Conservation (phyloP, 92 coral and sea anemone genomes). For the Porites divaricata region DNA sequence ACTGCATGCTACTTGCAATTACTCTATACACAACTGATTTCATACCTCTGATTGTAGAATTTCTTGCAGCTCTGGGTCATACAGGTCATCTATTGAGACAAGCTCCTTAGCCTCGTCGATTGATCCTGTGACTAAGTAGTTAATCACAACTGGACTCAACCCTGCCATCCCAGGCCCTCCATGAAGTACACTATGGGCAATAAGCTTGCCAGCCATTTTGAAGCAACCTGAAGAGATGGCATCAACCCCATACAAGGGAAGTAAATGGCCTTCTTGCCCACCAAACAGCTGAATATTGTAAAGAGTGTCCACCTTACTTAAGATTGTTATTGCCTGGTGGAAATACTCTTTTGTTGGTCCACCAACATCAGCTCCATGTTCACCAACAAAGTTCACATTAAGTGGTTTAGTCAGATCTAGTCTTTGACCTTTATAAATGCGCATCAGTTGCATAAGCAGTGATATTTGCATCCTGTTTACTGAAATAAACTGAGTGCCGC, state of each 20-base stretch:
- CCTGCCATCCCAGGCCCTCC: no score
- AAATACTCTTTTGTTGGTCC: constrained; percentile 71
- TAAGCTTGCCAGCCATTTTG: constrained; percentile 43
- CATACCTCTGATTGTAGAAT: constrained; percentile 50
- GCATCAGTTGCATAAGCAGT: constrained; percentile 54
- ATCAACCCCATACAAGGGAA: constrained; percentile 71
- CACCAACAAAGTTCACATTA: constrained; percentile 55
- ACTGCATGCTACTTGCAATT: constrained; percentile 7
- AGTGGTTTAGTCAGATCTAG: constrained; percentile 36
- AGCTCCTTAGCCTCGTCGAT: constrained; percentile 51
- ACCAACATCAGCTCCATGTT: constrained; percentile 69
- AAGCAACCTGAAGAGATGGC: constrained; percentile 31
- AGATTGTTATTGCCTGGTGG: constrained; percentile 36
- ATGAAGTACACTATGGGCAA: constrained; percentile 25
- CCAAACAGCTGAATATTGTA: constrained; percentile 72
- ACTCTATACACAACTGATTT: not conserved
- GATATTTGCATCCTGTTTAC: constrained; percentile 71
- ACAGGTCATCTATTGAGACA: constrained; percentile 58
- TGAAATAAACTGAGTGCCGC: no score
- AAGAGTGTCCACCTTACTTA: constrained; percentile 53
- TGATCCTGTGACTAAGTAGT: constrained; percentile 39
- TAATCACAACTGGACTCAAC: not conserved
- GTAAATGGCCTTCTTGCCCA: constrained; percentile 59
- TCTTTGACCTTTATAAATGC: constrained; percentile 52
- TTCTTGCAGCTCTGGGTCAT: constrained; percentile 39